Conservation (phyloP, 1,140 invertebrate genomes). For the Brachionus asplanchnoidis region DNA sequence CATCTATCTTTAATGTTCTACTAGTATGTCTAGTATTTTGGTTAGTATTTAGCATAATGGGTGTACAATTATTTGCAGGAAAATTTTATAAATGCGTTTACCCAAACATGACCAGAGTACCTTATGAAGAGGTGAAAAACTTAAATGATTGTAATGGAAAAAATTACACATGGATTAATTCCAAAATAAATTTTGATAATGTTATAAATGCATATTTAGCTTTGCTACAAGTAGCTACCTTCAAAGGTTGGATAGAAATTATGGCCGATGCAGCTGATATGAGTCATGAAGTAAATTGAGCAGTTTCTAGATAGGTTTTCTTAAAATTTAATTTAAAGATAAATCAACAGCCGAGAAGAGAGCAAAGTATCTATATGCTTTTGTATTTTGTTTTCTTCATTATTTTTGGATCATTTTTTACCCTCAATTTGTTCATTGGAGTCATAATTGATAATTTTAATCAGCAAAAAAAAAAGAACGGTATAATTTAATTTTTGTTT, state of each 20-base stretch:
- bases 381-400: conserved; percentile 97
- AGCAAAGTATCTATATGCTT: conserved; percentile 94
- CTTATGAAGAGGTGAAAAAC: conserved; percentile 50
- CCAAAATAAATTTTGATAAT: conserved; percentile 95
- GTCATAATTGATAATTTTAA: conserved; percentile 98
- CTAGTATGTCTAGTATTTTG: conserved; percentile 83
- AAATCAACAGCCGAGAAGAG: conserved; percentile 80
- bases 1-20: conserved; percentile 88
- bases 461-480: conserved; percentile 90
- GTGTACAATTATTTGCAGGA: conserved; percentile 79
- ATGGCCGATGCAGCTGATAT: conserved; percentile 97
- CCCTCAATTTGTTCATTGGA: conserved; percentile 93
- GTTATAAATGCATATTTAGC: conserved; percentile 93
- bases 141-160: conserved; percentile 76
- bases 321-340: conserved; percentile 62
- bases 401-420: conserved; percentile 94
- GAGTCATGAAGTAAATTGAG: conserved; percentile 65
- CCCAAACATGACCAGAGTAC: conserved; percentile 57
- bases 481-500: neutral
- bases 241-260: conserved; percentile 80
- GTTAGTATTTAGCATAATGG: conserved; percentile 86
- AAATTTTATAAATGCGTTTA: conserved; percentile 83
- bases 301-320: too few species aligned
- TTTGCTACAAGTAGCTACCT: conserved; percentile 94
- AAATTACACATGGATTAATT: conserved; percentile 91